Conservation (phyloP, 2,888 invertebrate species). For the Watsonalla cultraria region DNA sequence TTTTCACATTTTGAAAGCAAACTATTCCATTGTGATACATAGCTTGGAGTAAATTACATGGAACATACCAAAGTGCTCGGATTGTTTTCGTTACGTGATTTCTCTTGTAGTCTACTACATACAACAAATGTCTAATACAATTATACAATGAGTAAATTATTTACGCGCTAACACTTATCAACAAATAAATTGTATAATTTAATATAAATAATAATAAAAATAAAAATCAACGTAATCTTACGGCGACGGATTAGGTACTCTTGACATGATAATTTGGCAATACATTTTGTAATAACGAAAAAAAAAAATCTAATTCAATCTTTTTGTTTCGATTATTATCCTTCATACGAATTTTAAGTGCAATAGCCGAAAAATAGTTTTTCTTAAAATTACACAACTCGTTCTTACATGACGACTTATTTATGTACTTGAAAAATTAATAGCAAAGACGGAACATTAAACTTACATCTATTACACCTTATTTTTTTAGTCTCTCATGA, state of each 20-base stretch:
- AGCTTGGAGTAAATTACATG: no score
- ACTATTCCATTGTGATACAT: no score
- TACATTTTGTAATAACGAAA: neutral
- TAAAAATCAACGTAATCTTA: neutral
- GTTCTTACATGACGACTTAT: neutral
- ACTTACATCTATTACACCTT: neutral
- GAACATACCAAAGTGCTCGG: no score
- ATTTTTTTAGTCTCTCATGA: no score
- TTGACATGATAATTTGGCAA: neutral
- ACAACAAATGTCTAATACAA: no score
- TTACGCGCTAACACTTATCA: neutral
- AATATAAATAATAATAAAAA: neutral
- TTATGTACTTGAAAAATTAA: slow-evolving; percentile 1
- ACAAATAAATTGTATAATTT: neutral
- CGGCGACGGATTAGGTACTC: neutral
- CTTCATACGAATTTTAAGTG: neutral
- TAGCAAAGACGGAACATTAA: slow-evolving; percentile 1
- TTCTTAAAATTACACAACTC: slow-evolving; percentile 1
- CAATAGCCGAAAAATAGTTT: neutral
- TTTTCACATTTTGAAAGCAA: no score
- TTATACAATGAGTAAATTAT: neutral
- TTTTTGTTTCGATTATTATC: no score
- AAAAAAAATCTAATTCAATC: no score
- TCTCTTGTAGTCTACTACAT: no score
- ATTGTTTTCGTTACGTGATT: no score